These are phyloP conservation scores for Epinephelus moara DNA, from an alignment of 2,113 vertebrate species.

Conservation along the genomic window DNA sequence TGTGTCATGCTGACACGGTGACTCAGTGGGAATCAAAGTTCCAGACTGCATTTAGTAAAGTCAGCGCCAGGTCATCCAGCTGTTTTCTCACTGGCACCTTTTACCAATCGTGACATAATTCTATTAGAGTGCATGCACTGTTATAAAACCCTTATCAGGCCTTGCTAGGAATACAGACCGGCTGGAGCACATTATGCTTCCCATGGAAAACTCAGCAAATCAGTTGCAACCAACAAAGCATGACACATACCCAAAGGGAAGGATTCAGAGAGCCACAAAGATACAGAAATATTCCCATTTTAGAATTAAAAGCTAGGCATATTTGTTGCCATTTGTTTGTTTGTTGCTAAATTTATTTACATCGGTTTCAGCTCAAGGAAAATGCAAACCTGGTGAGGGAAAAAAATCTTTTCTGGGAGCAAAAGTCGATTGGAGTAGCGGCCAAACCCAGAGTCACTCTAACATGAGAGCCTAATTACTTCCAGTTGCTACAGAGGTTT, in stretches of 20 bases:
- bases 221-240: constrained; percentile 28
- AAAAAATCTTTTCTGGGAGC: not conserved
- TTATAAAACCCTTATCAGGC: constrained; percentile 36
- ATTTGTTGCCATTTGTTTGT: constrained; percentile 49
- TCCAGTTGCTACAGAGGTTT: constrained; percentile 60
- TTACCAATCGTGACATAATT: constrained; percentile 45
- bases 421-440: constrained; percentile 8
- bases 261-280: not conserved
- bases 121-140: constrained; percentile 1
- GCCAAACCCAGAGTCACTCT: constrained; percentile 55
- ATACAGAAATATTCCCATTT: constrained; percentile 34
- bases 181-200: constrained; percentile 38
- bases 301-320: constrained; percentile 10
- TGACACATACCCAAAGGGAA: constrained; percentile 3
- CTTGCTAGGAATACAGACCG: constrained; percentile 8
- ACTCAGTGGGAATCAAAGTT: constrained; percentile 36
- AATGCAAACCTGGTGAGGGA: constrained; percentile 23
- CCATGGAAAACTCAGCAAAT: constrained; percentile 11
- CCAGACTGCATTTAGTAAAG: constrained; percentile 3
- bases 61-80: constrained; percentile 29
- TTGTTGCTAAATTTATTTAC: constrained; percentile 48
- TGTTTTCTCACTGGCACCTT: constrained; percentile 41
- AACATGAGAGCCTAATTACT: constrained; percentile 59
- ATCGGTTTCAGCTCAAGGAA: constrained; percentile 1
- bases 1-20: constrained; percentile 23